phyloP scores from a whole-genome alignment of 1,140 invertebrate genomes.

The roundworm (Caenorhabditis elegans) region WBcel235 BX284605.5:3255001-3255500 shows the following conservation, averaged over 20 bases:
- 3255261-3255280: background rate
- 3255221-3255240: conserved; percentile 12
- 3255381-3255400: too few relatives aligned
- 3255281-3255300: background rate
- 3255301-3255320: background rate
- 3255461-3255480: background rate
- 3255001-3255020: background rate
- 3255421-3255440: background rate
- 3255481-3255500: background rate
- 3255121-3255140: too few relatives aligned
- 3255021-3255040: background rate
- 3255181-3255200: too few relatives aligned
- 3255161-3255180: too few relatives aligned
- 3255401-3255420: background rate
- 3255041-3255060: too few relatives aligned
- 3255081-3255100: too few relatives aligned
- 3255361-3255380: background rate
- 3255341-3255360: background rate
- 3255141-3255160: too few relatives aligned
- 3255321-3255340: background rate
- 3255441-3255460: background rate
- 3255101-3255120: too few relatives aligned
- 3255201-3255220: conserved; percentile 13
- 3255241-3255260: conserved; percentile 21
- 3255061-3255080: too few relatives aligned